These are phyloP conservation scores for Eupeodes corollae DNA, from an alignment of 1,140 invertebrate genomes.

Conservation along the genomic window DNA sequence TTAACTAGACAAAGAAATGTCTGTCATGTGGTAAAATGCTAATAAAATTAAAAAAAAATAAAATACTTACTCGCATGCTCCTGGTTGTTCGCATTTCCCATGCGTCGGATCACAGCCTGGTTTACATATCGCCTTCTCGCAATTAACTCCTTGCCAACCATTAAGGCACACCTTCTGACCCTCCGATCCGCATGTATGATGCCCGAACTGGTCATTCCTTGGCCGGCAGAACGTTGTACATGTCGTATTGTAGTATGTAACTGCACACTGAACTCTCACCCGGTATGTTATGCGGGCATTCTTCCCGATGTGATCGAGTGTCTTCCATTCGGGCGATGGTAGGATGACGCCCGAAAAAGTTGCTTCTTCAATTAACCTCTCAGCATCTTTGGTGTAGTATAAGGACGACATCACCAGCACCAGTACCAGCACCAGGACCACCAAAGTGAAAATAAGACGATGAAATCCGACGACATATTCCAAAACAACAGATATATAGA, in stretches of 20 bases:
- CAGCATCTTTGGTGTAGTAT: conserved; percentile 39
- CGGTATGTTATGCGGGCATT: conserved; percentile 70
- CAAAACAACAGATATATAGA: too few relatives aligned
- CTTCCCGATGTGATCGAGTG: conserved; percentile 64
- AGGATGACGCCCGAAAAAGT: conserved; percentile 82
- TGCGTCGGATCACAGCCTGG: conserved; percentile 78
- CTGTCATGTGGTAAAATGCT: too few relatives aligned
- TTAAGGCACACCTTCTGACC: conserved; percentile 85
- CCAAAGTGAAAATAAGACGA: too few relatives aligned
- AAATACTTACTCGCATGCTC: conserved; percentile 73
- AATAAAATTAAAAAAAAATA: too few relatives aligned
- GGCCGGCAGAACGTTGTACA: conserved; percentile 88
- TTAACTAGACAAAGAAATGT: too few relatives aligned
- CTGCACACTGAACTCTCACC: conserved; percentile 80
- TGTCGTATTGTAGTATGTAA: conserved; percentile 87
- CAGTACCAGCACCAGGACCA: too few relatives aligned
- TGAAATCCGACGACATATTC: too few relatives aligned
- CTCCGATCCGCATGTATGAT: conserved; percentile 78
- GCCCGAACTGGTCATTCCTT: conserved; percentile 85
- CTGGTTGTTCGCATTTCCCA: conserved; percentile 76
- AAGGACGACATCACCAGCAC: conserved; percentile 22
- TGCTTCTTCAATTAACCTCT: conserved; percentile 72
- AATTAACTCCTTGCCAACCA: conserved; percentile 88
- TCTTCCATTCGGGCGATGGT: conserved; percentile 82
- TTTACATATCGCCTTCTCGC: conserved; percentile 82